phyloP scores from a whole-genome alignment of 2,888 invertebrate genomes.

The Heteropelma amictum region DNA sequence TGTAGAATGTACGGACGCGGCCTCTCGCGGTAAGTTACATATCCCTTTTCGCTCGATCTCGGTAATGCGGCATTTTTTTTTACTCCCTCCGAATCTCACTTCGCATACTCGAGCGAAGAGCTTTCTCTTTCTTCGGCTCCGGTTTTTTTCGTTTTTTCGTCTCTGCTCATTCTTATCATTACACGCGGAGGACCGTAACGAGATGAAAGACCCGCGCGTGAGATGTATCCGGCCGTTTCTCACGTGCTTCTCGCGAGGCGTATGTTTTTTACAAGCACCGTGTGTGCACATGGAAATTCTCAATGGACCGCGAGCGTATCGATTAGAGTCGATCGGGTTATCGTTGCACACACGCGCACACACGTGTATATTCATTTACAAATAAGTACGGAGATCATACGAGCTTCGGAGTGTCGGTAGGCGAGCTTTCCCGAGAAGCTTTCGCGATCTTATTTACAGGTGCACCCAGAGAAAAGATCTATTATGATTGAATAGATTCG shows the following conservation, averaged over 20 bases:
- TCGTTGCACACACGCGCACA: not conserved
- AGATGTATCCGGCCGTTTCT: constrained; percentile 35
- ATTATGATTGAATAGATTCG: no score
- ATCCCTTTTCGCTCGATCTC: constrained; percentile 5
- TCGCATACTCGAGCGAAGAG: constrained; percentile 12
- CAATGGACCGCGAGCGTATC: constrained; percentile 11
- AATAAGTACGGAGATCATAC: no score
- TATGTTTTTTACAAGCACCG: not conserved
- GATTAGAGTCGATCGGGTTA: constrained; percentile 23
- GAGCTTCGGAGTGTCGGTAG: no score
- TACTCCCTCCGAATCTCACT: constrained; percentile 6
- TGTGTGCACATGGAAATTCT: not conserved
- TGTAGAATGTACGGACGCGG: not conserved
- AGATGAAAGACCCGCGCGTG: constrained; percentile 38
- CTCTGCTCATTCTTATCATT: constrained; percentile 4
- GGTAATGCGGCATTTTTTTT: not conserved
- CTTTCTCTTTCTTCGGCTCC: constrained; percentile 34
- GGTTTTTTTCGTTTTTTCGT: constrained; percentile 11
- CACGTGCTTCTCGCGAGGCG: not conserved
- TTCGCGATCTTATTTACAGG: no score
- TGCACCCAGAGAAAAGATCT: no score
- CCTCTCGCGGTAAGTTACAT: no score
- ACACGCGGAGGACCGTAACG: constrained; percentile 13
- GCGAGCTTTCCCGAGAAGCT: no score
- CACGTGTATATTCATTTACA: no score